These are phyloP conservation scores for Chlorocebus sabaeus DNA, from an alignment of 2,113 vertebrate species.

Conservation along the genomic window DNA sequence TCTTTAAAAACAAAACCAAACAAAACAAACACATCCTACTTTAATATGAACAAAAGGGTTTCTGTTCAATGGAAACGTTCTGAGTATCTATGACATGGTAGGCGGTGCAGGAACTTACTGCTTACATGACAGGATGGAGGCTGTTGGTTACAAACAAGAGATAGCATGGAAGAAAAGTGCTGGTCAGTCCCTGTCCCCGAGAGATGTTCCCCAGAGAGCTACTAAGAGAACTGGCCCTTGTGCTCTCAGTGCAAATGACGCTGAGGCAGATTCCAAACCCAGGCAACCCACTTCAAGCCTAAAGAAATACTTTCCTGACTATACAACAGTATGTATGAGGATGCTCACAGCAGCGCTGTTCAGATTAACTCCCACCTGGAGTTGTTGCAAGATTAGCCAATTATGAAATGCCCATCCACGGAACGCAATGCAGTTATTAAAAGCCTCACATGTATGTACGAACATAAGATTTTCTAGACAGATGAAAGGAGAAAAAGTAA, in stretches of 20 bases:
- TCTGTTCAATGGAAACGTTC: background rate
- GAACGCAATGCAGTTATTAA: background rate
- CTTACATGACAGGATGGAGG: background rate
- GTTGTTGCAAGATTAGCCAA: background rate
- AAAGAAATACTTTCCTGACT: background rate
- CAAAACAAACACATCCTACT: background rate
- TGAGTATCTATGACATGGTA: accelerated
- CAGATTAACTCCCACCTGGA: background rate
- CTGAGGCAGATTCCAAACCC: background rate
- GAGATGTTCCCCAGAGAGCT: background rate
- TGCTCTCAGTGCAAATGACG: background rate
- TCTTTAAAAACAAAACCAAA: background rate
- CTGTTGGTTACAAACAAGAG: background rate
- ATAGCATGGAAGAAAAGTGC: background rate
- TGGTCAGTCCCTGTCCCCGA: no score
- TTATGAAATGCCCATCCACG: background rate
- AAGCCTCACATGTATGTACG: background rate
- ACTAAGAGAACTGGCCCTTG: no score
- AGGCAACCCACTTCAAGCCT: background rate
- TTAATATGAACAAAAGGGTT: background rate
- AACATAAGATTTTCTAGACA: background rate
- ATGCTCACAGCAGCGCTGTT: background rate
- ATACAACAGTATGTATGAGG: accelerated
- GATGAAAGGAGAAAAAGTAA: background rate
- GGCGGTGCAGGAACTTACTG: background rate